These are phyloP conservation scores for Blomia tropicalis DNA, from an alignment of 2,888 invertebrate species.

Conservation along the genomic window DNA sequence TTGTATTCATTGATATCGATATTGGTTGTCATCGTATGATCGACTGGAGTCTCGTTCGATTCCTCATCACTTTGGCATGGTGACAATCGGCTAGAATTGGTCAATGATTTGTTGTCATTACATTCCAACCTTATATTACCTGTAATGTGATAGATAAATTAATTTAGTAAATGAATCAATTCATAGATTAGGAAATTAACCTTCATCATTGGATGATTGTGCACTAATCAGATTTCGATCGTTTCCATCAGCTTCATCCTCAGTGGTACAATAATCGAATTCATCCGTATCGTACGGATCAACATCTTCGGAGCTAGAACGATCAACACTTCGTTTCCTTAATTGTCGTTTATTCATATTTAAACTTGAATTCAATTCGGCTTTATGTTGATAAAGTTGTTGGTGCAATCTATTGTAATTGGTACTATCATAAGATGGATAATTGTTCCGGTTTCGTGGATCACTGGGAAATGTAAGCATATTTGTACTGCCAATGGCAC, in stretches of 20 bases:
- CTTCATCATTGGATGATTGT: background rate
- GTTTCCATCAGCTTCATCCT: background rate
- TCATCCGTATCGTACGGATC: constrained; percentile 16
- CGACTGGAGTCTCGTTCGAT: too few relatives aligned
- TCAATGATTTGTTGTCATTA: constrained; percentile 4
- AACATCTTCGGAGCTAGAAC: background rate
- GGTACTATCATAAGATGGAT: background rate
- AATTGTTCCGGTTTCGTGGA: background rate
- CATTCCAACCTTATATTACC: constrained; percentile 4
- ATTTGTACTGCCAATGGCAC: background rate
- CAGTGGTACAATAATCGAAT: constrained; percentile 12
- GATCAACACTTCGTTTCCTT: background rate
- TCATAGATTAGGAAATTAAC: background rate
- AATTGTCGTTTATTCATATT: background rate
- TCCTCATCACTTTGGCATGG: background rate
- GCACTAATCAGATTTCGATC: too few relatives aligned
- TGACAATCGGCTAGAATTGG: background rate
- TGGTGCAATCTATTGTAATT: too few relatives aligned
- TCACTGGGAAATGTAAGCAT: background rate
- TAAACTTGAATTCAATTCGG: background rate
- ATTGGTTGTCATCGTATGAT: too few relatives aligned
- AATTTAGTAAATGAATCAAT: background rate
- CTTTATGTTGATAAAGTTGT: background rate
- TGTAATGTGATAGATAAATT: background rate
- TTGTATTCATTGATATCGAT: too few relatives aligned